A percentile compares a stretch with the other conserved stretches of the same genome.
Conservation (phyloP, 2,113 vertebrate genomes). For the Etheostoma cragini region DNA sequence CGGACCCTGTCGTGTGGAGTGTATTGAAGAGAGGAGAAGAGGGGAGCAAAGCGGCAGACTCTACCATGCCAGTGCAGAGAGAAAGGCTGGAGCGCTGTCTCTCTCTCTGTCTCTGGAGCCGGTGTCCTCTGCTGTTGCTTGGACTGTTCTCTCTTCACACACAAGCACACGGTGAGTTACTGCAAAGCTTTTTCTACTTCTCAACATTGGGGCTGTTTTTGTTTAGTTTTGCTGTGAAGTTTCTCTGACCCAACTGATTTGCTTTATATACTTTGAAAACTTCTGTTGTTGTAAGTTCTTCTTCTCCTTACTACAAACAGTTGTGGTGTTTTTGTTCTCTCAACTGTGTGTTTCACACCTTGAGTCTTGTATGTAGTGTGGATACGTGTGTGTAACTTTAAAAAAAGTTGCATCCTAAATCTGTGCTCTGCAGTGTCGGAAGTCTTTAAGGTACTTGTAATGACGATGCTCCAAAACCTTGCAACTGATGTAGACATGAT, state of each 20-base stretch:
- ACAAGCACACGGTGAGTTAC: slow-evolving; percentile 85
- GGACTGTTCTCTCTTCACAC: slow-evolving; percentile 76
- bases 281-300: background rate
- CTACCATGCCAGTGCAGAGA: slow-evolving; percentile 79
- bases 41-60: slow-evolving; percentile 55
- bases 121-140: slow-evolving; percentile 80
- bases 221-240: background rate
- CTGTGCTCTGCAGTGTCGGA: slow-evolving; percentile 1
- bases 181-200: slow-evolving; percentile 36
- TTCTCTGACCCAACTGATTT: slow-evolving; percentile 8
- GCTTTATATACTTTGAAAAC: background rate
- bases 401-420: slow-evolving; percentile 10
- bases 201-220: slow-evolving; percentile 18
- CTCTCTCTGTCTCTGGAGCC: slow-evolving; percentile 70
- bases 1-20: slow-evolving; percentile 53
- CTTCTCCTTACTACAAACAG: background rate
- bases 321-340: background rate
- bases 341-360: background rate
- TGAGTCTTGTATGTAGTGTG: background rate
- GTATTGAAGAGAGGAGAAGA: slow-evolving; percentile 61
- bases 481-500: slow-evolving; percentile 9
- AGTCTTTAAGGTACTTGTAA: slow-evolving; percentile 7
- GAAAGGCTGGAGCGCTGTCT: slow-evolving; percentile 68
- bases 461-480: background rate
- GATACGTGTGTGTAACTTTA: background rate